Evolutionary conservation across 2,888 invertebrate species (phyloP).

Genomic region (Nomada flava): DNA sequence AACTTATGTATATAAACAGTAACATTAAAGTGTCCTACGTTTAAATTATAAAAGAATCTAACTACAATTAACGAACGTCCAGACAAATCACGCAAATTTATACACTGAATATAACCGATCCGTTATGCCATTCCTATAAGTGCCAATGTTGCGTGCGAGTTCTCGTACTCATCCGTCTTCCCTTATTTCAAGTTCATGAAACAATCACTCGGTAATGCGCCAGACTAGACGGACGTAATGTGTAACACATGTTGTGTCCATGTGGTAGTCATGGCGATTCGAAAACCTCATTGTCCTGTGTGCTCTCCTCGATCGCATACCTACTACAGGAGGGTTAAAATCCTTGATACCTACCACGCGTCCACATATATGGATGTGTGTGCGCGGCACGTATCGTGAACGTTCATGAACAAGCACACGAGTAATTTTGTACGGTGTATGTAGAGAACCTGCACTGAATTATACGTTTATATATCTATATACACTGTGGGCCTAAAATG

Average conservation of each 20-base stretch:
- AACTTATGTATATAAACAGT: background rate
- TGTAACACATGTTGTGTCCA: conserved; percentile 65
- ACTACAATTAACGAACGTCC: no score
- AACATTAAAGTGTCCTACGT: background rate
- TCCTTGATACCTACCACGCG: conserved; percentile 23
- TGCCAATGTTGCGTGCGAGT: background rate
- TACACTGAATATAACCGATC: background rate
- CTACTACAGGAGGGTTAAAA: conserved; percentile 32
- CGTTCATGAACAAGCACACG: background rate
- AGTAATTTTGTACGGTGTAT: background rate
- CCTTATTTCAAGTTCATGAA: conserved; percentile 45
- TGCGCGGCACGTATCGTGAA: background rate
- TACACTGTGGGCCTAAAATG: background rate
- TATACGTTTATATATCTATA: background rate
- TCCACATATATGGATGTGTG: background rate
- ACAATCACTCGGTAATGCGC: conserved; percentile 17
- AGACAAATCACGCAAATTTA: background rate
- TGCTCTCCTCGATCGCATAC: conserved; percentile 23
- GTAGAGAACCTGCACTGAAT: background rate
- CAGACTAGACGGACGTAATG: conserved; percentile 35
- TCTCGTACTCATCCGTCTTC: background rate
- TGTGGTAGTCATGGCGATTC: conserved; percentile 73
- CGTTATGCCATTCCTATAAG: background rate
- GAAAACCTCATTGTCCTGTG: conserved; percentile 60
- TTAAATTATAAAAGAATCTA: background rate